phyloP scores from a whole-genome alignment of 2,888 invertebrate genomes.

The Tanaodytes sp. region DNA sequence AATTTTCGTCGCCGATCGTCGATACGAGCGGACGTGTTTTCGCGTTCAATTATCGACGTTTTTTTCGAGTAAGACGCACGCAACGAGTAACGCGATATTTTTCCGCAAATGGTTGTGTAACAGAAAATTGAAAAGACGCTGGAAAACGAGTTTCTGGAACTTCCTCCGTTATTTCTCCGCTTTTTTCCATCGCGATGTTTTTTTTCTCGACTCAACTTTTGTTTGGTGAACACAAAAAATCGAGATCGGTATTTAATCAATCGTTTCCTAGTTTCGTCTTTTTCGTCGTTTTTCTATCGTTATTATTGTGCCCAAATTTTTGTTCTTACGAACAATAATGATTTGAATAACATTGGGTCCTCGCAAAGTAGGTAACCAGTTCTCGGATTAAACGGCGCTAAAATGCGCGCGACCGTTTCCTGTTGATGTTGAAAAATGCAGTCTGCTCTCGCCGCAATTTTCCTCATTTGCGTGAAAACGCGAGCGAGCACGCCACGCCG shows the following conservation, averaged over 20 bases:
- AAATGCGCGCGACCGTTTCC: conserved; percentile 16
- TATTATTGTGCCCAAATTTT: background rate
- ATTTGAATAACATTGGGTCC: conserved; percentile 28
- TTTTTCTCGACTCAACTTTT: too few species aligned
- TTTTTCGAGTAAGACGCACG: background rate
- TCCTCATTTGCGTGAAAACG: too few species aligned
- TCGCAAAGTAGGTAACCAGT: conserved; percentile 35
- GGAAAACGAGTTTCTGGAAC: conserved; percentile 28
- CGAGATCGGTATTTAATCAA: too few species aligned
- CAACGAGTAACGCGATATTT: conserved; percentile 14
- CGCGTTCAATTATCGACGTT: background rate
- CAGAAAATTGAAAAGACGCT: conserved; percentile 34
- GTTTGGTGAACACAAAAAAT: too few species aligned
- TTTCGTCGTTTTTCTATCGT: background rate
- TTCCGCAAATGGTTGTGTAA: conserved; percentile 22
- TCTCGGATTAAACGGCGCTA: conserved; percentile 1
- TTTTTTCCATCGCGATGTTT: too few species aligned
- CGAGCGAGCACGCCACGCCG: too few species aligned
- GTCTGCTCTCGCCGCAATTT: too few species aligned
- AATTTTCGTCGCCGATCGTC: too few species aligned
- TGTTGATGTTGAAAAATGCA: too few species aligned
- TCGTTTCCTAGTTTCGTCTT: too few species aligned
- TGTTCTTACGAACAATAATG: background rate
- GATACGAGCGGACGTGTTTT: background rate
- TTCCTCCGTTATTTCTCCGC: conserved; percentile 28